Percentiles rank a stretch among this genome's conserved stretches.
These are phyloP conservation scores for Cynopterus brachyotis DNA, from an alignment of 2,113 vertebrate genomes.

Conservation along the genomic window DNA sequence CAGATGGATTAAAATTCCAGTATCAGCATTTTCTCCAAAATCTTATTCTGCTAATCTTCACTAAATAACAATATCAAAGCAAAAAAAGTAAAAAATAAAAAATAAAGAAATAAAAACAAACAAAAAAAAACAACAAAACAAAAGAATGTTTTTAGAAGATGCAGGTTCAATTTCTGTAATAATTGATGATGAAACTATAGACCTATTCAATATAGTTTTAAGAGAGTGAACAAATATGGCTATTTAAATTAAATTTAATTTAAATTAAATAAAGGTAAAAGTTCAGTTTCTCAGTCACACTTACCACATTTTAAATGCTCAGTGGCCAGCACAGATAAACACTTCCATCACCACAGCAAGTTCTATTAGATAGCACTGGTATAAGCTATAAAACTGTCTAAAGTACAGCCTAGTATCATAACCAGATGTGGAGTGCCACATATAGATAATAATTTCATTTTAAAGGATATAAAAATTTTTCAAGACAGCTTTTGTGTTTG, in stretches of 20 bases:
- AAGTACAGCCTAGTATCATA: neutral
- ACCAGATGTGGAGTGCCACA: conserved; percentile 35
- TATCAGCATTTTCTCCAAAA: neutral
- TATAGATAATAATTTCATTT: conserved; percentile 64
- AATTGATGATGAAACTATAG: neutral
- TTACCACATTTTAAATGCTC: neutral
- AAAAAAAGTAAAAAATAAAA: too few relatives aligned
- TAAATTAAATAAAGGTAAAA: neutral
- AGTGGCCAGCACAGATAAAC: neutral
- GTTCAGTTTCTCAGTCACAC: neutral
- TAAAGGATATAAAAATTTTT: conserved; percentile 57
- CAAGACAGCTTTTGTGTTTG: conserved; percentile 25
- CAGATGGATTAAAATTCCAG: neutral
- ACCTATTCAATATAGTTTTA: neutral
- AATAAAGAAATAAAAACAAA: neutral
- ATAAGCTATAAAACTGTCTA: neutral
- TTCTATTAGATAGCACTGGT: neutral
- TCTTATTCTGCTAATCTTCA: neutral
- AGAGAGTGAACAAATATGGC: neutral
- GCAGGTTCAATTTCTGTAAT: neutral
- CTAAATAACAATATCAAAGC: neutral
- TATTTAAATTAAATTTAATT: conserved; percentile 4
- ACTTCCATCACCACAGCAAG: neutral
- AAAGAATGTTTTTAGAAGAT: neutral
- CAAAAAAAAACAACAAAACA: neutral